Percentiles rank a stretch among this genome's conserved stretches.
These are phyloP conservation scores for Dasypogon diadema DNA, from an alignment of 2,888 invertebrate genomes.

Conservation along the genomic window DNA sequence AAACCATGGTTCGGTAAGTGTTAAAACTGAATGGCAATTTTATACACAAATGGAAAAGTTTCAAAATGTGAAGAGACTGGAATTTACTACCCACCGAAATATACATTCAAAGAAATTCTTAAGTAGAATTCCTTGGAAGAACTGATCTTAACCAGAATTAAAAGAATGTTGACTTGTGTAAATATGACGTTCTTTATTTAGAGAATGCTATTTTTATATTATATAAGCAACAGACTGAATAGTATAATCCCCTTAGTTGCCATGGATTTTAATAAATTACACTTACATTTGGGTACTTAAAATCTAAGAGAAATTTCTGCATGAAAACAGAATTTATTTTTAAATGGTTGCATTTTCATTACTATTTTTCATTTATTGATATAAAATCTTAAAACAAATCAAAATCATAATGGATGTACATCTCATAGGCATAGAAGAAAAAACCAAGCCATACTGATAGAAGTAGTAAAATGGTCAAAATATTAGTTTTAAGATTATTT, in stretches of 20 bases:
- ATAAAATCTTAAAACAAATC: too few relatives aligned
- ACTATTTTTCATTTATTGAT: too few relatives aligned
- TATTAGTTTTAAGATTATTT: too few relatives aligned
- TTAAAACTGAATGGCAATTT: too few relatives aligned
- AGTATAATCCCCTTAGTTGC: background rate
- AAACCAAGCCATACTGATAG: too few relatives aligned
- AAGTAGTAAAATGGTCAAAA: too few relatives aligned
- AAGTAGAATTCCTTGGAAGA: constrained; percentile 26
- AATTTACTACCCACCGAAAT: constrained; percentile 46
- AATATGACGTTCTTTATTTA: background rate
- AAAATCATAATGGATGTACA: too few relatives aligned
- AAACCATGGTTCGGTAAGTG: background rate
- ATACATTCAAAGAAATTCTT: constrained; percentile 26
- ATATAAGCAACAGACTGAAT: background rate
- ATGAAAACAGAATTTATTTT: too few relatives aligned
- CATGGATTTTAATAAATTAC: background rate
- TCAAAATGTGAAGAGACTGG: constrained; percentile 26
- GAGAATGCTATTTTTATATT: background rate
- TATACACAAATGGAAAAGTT: background rate
- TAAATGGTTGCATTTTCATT: too few relatives aligned
- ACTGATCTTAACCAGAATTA: constrained; percentile 16
- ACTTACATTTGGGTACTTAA: background rate
- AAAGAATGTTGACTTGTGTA: too few relatives aligned
- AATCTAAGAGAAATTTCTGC: too few relatives aligned
- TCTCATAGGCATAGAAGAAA: too few relatives aligned